phyloP scores from a whole-genome alignment of 2,888 invertebrate species.

The Diadegma fenestrale region DNA sequence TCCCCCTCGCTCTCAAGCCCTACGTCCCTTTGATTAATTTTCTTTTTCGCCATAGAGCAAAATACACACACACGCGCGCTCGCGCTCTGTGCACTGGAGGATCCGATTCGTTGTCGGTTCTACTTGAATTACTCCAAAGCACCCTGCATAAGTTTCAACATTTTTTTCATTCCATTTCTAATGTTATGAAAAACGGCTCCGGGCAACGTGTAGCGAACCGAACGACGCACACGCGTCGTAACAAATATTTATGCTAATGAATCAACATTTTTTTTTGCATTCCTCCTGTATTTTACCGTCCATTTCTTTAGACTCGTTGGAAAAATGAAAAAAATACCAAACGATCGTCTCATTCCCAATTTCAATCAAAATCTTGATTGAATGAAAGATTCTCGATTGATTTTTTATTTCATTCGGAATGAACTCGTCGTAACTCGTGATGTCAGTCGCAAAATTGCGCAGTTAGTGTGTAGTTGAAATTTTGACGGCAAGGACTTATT shows the following conservation, averaged over 20 bases:
- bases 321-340: neutral
- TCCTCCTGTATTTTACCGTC: neutral
- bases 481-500: neutral
- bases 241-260: neutral
- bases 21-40: constrained; percentile 67
- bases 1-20: neutral
- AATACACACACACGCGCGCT: constrained; percentile 1
- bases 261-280: neutral
- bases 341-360: no score
- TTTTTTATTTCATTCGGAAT: no score
- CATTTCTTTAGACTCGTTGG: neutral
- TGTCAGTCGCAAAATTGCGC: no score
- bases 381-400: no score
- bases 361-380: no score
- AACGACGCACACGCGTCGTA: neutral
- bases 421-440: no score
- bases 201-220: neutral
- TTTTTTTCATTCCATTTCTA: neutral
- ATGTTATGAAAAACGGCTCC: neutral
- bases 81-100: constrained; percentile 7
- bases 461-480: no score
- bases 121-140: constrained; percentile 10
- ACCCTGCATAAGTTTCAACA: neutral
- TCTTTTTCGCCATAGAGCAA: constrained; percentile 49
- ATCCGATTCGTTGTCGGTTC: constrained; percentile 37